phyloP scores from a whole-genome alignment of 92 coral and sea anemone genomes.

The Paragorgia papillata region DNA sequence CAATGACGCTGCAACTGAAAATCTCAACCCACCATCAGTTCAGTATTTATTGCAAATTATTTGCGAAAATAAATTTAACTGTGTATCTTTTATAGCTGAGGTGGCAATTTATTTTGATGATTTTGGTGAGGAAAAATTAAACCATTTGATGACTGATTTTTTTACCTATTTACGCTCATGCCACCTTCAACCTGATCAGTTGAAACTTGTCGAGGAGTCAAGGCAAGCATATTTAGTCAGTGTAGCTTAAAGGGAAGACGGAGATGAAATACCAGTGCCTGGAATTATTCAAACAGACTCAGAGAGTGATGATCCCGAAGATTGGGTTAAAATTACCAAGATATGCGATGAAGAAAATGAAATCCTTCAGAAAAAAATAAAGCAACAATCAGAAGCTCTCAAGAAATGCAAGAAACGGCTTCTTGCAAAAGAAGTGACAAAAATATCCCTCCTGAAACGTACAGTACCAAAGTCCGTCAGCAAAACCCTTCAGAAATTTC shows the following conservation, averaged over 20 bases:
- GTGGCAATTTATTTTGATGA: constrained; percentile 51
- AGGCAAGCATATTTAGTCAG: constrained; percentile 36
- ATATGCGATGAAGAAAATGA: constrained; percentile 7
- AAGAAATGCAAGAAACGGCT: constrained; percentile 14
- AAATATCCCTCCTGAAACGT: constrained; percentile 22
- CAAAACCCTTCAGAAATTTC: constrained; percentile 28
- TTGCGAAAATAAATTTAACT: constrained; percentile 56
- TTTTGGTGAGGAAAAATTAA: constrained; percentile 30
- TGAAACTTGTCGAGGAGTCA: constrained; percentile 51
- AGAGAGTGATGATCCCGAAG: too few species aligned
- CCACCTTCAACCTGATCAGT: constrained; percentile 37
- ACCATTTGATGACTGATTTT: constrained; percentile 50
- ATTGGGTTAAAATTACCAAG: too few species aligned
- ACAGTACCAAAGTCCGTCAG: constrained; percentile 24
- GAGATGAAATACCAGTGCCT: background rate
- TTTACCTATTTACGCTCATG: constrained; percentile 33
- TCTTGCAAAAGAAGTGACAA: constrained; percentile 39
- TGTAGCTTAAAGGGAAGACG: background rate
- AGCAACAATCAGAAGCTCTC: constrained; percentile 17
- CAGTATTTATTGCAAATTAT: constrained; percentile 50
- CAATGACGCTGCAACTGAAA: background rate
- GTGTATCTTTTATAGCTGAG: constrained; percentile 59
- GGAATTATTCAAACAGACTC: constrained; percentile 34
- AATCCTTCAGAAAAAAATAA: constrained; percentile 1
- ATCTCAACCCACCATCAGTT: constrained; percentile 24